Conservation (phyloP, 2,797 vertebrate genomes). For the Lagodon rhomboides region DNA sequence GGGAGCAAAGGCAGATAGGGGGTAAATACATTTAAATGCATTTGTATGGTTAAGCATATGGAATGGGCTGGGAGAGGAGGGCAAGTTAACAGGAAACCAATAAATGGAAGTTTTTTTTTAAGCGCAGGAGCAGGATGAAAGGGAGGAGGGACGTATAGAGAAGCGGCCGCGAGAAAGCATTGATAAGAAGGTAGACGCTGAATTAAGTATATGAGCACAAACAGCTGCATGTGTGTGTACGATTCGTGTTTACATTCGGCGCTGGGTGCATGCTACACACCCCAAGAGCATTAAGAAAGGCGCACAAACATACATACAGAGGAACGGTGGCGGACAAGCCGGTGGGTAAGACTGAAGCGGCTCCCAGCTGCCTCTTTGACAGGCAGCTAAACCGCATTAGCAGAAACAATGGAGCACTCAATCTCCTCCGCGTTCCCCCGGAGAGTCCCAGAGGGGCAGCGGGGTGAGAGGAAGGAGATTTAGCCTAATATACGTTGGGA, state of each 20-base stretch:
- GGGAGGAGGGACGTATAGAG: slow-evolving; percentile 2
- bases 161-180: neutral
- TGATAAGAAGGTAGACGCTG: slow-evolving; percentile 21
- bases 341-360: slow-evolving; percentile 54
- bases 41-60: slow-evolving; percentile 61
- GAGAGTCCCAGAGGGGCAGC: slow-evolving; percentile 61
- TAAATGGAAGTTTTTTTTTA: slow-evolving; percentile 35
- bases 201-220: slow-evolving; percentile 25
- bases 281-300: neutral
- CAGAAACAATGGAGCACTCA: slow-evolving; percentile 82
- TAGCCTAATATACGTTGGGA: slow-evolving; percentile 62
- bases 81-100: slow-evolving; percentile 10
- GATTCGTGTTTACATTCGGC: neutral
- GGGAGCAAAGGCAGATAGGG: slow-evolving; percentile 69
- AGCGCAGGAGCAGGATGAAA: slow-evolving; percentile 17
- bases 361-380: slow-evolving; percentile 74
- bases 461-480: slow-evolving; percentile 70
- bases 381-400: slow-evolving; percentile 81
- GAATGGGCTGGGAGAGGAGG: neutral
- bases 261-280: neutral
- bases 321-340: slow-evolving; percentile 49
- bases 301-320: slow-evolving; percentile 9
- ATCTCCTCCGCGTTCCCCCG: slow-evolving; percentile 69
- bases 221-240: neutral
- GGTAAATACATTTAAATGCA: slow-evolving; percentile 75